Base-by-base conservation (phyloP, 2,797 vertebrate genomes). In the Pseudochirops cupreus region DNA sequence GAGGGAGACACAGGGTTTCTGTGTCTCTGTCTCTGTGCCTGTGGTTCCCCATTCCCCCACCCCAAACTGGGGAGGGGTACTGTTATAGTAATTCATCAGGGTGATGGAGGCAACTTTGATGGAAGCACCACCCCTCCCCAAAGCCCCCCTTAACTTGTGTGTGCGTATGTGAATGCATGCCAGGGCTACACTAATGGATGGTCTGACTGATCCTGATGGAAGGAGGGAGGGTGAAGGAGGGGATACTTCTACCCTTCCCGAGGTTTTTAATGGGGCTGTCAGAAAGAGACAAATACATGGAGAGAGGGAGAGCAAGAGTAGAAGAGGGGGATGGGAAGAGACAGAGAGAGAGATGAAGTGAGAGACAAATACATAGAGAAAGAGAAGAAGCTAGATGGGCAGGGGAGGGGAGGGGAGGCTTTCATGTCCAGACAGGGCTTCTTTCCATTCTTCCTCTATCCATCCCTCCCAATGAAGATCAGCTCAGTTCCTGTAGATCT, bases 81-180 rank as follows among this genome's bases (percentile, higher is more conserved):
- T 97, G 96, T 98, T 98, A 98, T 97, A 98, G 98, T 98, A 98
- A 98, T 97, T 98, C 97, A 98, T 98, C 95, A 96, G 97, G 97
- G 97, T 97, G 98, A 98, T 98, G 98, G 97, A 97, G 97, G 95
- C 96, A 94, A 97, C 97, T 98, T 98, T 98, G 98, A 98, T 98
- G 97, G 98, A 97, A 96, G 97, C 96, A 95, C 93, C 92, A 93
- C 93, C 96, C 98, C 93, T 96, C 97, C 96, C 97, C 95, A 97
- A 82, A 67, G 55, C 11, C 1, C 95, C 93, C 95, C 93, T 92
- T 54, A 92, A 93, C 13, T 4, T 58, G 92, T 87, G 95, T 55
- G 92, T 57, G 92, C 56, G 94, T 91, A 62, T 92, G 89, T 89
- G 94, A 94, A 87, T 87, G 39, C 24, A 39, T 87, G 74, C 74